Evolutionary conservation across 2,888 invertebrate genomes (phyloP), one percentile per base, ranked within the genome.

Genomic region (Tanaodytes sp.): DNA sequence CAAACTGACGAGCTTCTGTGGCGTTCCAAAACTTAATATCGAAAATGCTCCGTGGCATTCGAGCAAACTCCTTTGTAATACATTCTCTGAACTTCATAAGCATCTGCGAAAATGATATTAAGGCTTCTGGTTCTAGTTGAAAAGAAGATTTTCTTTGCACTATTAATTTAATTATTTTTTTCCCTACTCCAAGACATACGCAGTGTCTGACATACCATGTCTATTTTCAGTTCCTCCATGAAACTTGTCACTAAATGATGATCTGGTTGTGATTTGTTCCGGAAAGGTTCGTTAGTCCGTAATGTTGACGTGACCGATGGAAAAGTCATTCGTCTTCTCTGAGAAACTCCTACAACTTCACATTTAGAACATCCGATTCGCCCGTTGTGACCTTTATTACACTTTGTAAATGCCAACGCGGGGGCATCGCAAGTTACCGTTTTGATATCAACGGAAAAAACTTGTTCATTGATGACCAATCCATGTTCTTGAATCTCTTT

Each of bases 21-120:
- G 40, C 40, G 39, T 52, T 52, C 40, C 52, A 52, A 16, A 12
- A 52, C 27, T 40, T 52, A 16, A 52, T 52, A 4, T 52, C 52
- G 30, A 52, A 40, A 39, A 30, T 23, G 30, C 52, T 52, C 8
- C 40, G n/a, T 4, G 52, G 52, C n/a, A 52, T 30, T 30, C 52
- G 18, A 18, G 39, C 33, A 18, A 52, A 52, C 16, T 46, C 52
- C 18, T 40, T 40, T 8, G 40, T 39, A 40, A 52, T 52, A 18
- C 52, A 52, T 15, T 37, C 23, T 51, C 49, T 51, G 8, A 51
- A 14, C 12, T 51, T 40, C 1, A 52, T 12, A 39, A 52, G 52
- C 40, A 52, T 52, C 11, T 40, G 36, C 18, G 52, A 40, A 11
- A 51, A 51, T 2, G 23, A 37, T 37, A 37, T 36, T 9, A 51